Evolutionary conservation across 1,140 invertebrate species (phyloP).

Genomic region (Nylanderia fulva): DNA sequence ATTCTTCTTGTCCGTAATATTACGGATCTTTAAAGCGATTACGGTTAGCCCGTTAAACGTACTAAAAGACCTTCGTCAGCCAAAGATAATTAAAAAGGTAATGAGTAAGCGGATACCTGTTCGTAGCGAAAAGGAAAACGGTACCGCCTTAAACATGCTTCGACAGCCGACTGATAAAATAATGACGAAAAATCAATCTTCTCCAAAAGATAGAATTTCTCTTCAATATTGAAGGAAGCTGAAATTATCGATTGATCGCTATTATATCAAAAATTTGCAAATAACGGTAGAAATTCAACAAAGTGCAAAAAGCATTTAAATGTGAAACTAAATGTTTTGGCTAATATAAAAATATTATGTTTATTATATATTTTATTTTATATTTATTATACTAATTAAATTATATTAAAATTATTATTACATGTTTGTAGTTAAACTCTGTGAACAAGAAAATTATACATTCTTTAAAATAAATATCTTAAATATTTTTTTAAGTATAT

Average conservation of each 20-base stretch:
- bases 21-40: conserved; percentile 76
- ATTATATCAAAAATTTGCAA: conserved; percentile 15
- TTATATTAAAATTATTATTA: conserved; percentile 2
- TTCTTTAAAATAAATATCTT: background rate
- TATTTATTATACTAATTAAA: background rate
- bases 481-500: too few relatives aligned
- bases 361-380: background rate
- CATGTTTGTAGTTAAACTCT: background rate
- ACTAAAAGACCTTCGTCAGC: conserved; percentile 58
- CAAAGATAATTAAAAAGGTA: conserved; percentile 81
- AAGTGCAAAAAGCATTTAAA: background rate
- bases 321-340: background rate
- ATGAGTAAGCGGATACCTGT: conserved; percentile 71
- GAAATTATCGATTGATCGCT: conserved; percentile 5
- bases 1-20: conserved; percentile 30
- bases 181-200: conserved; percentile 63
- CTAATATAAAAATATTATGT: too few relatives aligned
- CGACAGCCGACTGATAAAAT: conserved; percentile 44
- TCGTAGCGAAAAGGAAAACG: conserved; percentile 22
- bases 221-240: conserved; percentile 22
- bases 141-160: conserved; percentile 32
- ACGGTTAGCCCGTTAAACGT: conserved; percentile 73
- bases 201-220: conserved; percentile 21
- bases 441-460: background rate
- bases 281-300: conserved; percentile 1